phyloP scores from a whole-genome alignment of 2,888 invertebrate genomes.

The Drosophila pseudotalamancana region DNA sequence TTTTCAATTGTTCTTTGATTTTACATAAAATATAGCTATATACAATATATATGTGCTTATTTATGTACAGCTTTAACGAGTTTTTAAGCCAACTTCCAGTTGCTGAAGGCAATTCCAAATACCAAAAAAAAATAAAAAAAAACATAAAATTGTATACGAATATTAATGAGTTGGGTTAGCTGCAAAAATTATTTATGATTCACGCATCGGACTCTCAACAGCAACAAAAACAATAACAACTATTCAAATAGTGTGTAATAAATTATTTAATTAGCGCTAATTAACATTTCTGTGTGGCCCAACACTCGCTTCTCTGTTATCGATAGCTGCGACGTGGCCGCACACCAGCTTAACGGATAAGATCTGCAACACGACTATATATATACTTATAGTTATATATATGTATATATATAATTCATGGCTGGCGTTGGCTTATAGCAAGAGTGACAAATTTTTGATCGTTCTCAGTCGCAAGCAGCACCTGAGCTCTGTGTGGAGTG shows the following conservation, averaged over 20 bases:
- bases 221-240: not conserved
- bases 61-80: not conserved
- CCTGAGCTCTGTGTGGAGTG: conserved; percentile 54
- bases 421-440: conserved; percentile 36
- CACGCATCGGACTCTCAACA: conserved; percentile 9
- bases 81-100: conserved; percentile 3
- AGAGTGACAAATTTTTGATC: conserved; percentile 66
- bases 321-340: conserved; percentile 63
- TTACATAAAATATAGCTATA: not conserved
- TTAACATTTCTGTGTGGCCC: conserved; percentile 64
- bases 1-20: no score
- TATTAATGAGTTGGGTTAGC: conserved; percentile 12
- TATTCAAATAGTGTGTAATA: conserved; percentile 15
- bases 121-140: no score
- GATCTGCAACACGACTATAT: conserved; percentile 62
- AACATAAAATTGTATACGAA: not conserved
- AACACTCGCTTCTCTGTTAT: not conserved
- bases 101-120: not conserved
- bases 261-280: conserved; percentile 79
- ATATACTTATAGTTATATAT: conserved; percentile 14
- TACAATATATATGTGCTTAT: no score
- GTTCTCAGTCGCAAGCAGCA: conserved; percentile 21
- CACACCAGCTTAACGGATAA: conserved; percentile 73
- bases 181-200: conserved; percentile 4
- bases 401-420: conserved; percentile 13